These are phyloP conservation scores for Carduelis carduelis DNA, from an alignment of 2,797 vertebrate species.

Conservation along the genomic window DNA sequence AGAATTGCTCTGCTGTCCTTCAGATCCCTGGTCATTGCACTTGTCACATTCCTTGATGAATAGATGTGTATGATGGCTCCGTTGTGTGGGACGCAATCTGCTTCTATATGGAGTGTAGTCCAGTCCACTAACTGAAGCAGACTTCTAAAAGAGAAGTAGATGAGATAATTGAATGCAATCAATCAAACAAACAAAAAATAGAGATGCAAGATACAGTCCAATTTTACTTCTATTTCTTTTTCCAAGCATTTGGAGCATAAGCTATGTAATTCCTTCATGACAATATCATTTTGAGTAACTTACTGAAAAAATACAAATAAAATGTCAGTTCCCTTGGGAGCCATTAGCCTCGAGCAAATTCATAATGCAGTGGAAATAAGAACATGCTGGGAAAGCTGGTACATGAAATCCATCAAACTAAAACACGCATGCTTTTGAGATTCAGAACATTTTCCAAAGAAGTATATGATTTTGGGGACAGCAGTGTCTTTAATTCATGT, in stretches of 20 bases:
- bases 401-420: not conserved
- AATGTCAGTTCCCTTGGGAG: not conserved
- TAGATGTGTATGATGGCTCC: not conserved
- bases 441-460: not conserved
- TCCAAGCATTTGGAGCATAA: not conserved
- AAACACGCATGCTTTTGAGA: not conserved
- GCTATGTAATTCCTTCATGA: not conserved
- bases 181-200: not conserved
- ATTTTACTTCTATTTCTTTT: not conserved
- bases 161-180: not conserved
- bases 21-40: not conserved
- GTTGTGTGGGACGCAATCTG: not conserved
- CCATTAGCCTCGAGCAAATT: not conserved
- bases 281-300: not conserved
- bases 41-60: not conserved
- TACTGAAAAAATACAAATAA: constrained; percentile 1
- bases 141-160: not conserved
- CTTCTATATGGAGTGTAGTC: not conserved
- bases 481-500: not conserved
- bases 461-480: not conserved
- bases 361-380: not conserved
- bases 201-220: not conserved
- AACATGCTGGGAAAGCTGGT: not conserved
- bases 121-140: not conserved
- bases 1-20: not conserved